These are phyloP conservation scores for Capitulum mitella DNA, from an alignment of 2,888 invertebrate genomes.

Conservation along the genomic window DNA sequence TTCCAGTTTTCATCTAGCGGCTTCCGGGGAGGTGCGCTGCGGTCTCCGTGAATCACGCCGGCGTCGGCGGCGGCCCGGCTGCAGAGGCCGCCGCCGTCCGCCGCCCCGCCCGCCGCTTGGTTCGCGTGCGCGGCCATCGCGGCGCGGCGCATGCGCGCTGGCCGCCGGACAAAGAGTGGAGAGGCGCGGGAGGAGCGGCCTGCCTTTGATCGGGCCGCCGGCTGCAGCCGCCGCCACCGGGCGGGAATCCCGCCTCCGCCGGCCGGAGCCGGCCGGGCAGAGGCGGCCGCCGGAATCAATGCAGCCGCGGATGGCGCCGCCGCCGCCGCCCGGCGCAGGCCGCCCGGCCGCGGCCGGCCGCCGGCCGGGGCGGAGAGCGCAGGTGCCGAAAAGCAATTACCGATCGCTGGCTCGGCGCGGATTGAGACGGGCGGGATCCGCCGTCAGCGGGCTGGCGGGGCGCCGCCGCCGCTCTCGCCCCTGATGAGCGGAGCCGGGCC, in stretches of 20 bases:
- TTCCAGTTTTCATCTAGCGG: slow-evolving; percentile 47
- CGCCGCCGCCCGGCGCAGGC: no score
- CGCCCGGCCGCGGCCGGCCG: slow-evolving; percentile 2
- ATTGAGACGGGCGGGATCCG: slow-evolving; percentile 32
- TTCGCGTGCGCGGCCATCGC: slow-evolving; percentile 31
- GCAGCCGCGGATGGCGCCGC: slow-evolving; percentile 36
- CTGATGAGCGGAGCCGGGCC: no score
- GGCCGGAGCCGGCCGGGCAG: slow-evolving; percentile 40
- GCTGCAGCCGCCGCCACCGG: not conserved
- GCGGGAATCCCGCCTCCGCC: slow-evolving; percentile 50
- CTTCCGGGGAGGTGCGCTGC: slow-evolving; percentile 59
- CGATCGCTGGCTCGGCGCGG: slow-evolving; percentile 35
- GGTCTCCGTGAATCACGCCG: slow-evolving; percentile 64
- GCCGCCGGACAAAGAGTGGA: slow-evolving; percentile 17
- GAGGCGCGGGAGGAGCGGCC: slow-evolving; percentile 31
- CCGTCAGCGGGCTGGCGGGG: slow-evolving; percentile 43
- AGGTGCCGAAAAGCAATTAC: slow-evolving; percentile 42
- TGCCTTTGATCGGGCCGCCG: slow-evolving; percentile 28
- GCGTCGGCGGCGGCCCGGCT: slow-evolving; percentile 43
- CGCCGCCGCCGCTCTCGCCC: slow-evolving; percentile 36
- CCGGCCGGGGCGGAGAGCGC: not conserved
- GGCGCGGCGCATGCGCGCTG: not conserved
- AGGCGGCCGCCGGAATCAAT: slow-evolving; percentile 41
- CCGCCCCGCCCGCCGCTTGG: slow-evolving; percentile 11
- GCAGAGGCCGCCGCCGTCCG: slow-evolving; percentile 38